These are phyloP conservation scores for Hypocryptadius cinnamomeus DNA, from an alignment of 2,113 vertebrate species.

Conservation along the genomic window DNA sequence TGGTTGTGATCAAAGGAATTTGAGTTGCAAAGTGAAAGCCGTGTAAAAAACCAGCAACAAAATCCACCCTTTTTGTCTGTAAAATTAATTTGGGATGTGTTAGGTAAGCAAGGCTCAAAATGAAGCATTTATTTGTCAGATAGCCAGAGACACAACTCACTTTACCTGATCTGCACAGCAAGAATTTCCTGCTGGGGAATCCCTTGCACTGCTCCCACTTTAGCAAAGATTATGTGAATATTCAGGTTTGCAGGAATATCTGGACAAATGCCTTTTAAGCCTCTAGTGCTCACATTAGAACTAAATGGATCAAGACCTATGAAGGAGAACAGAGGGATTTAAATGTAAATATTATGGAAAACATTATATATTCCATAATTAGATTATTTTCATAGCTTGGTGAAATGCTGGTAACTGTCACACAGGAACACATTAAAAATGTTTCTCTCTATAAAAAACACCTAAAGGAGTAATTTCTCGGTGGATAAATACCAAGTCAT, in stretches of 20 bases:
- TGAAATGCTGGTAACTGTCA: background rate
- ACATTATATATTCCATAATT: background rate
- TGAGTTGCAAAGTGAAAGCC: background rate
- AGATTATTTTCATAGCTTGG: background rate
- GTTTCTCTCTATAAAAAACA: background rate
- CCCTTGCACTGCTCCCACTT: slow-evolving; percentile 70
- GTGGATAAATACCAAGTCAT: background rate
- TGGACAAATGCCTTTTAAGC: slow-evolving; percentile 60
- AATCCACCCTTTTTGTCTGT: background rate
- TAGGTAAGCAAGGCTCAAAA: background rate
- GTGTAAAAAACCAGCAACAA: background rate
- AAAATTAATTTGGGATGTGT: background rate
- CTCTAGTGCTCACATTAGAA: background rate
- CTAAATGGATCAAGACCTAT: background rate
- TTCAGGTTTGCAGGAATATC: slow-evolving; percentile 78
- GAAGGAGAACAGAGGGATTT: background rate
- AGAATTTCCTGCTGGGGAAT: slow-evolving; percentile 74
- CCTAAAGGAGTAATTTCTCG: background rate
- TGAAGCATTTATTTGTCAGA: background rate
- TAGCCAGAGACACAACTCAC: background rate
- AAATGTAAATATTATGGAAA: background rate
- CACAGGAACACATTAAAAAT: background rate
- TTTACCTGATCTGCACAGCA: slow-evolving; percentile 79
- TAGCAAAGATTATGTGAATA: slow-evolving; percentile 71
- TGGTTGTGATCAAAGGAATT: background rate